Evolutionary conservation across 2,113 vertebrate species (phyloP).

Genomic region (Indicator indicator): DNA sequence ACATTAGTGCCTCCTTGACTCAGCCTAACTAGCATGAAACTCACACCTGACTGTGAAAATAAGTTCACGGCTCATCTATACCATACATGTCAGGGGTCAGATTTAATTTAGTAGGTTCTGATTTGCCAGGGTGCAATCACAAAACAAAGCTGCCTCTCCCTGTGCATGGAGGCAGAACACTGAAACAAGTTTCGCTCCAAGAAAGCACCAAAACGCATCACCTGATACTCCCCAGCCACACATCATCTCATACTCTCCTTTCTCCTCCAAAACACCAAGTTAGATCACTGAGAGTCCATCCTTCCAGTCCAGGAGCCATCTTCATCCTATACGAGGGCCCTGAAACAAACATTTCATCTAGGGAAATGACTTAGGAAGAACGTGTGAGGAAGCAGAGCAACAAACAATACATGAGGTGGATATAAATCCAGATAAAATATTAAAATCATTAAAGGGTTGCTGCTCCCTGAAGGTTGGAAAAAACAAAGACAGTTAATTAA

Average conservation of each 20-base stretch:
- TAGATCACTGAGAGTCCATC: background rate
- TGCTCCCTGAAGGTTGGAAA: conserved; percentile 80
- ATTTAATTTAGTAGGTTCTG: background rate
- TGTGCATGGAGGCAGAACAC: background rate
- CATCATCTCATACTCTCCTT: background rate
- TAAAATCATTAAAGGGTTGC: conserved; percentile 80
- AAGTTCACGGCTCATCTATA: background rate
- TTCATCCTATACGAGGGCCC: background rate
- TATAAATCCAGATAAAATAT: conserved; percentile 84
- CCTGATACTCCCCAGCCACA: background rate
- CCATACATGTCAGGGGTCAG: background rate
- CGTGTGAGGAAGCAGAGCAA: conserved; percentile 63
- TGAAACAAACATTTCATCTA: conserved; percentile 48
- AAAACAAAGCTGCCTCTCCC: background rate
- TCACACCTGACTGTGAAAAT: background rate
- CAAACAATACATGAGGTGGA: conserved; percentile 73
- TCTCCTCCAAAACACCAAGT: background rate
- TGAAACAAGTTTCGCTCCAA: background rate
- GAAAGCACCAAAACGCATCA: background rate
- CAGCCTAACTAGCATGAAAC: background rate
- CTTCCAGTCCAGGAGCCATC: background rate
- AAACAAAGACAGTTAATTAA: conserved; percentile 83
- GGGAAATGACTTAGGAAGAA: conserved; percentile 60
- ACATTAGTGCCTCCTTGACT: background rate
- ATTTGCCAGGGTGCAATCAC: background rate